Evolutionary conservation across 2,888 invertebrate species (phyloP).

Genomic region (Metallyticus violacea): DNA sequence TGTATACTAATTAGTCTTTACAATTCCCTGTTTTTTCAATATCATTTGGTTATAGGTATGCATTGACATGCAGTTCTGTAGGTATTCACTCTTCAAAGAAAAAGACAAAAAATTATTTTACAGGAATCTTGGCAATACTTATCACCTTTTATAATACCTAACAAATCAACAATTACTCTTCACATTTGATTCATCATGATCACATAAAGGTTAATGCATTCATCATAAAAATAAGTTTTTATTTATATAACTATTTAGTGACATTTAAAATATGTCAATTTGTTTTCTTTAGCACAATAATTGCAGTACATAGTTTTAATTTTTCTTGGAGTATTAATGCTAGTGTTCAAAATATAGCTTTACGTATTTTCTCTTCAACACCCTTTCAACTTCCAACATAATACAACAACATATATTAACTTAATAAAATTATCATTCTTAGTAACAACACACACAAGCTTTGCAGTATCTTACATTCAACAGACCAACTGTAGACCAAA

Average conservation of each 20-base stretch:
- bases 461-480: neutral
- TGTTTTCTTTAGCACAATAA: neutral
- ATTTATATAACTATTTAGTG: constrained; percentile 3
- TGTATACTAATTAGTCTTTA: neutral
- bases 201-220: neutral
- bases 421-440: neutral
- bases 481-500: neutral
- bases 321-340: neutral
- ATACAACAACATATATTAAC: neutral
- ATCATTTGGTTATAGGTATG: neutral
- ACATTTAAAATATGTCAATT: constrained; percentile 8
- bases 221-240: constrained; percentile 16
- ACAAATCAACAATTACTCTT: neutral
- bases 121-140: neutral
- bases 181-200: neutral
- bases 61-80: neutral
- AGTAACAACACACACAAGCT: neutral
- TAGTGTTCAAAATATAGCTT: constrained; percentile 5
- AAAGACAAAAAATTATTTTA: neutral
- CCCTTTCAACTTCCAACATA: neutral
- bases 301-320: neutral
- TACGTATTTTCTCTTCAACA: neutral
- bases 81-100: neutral
- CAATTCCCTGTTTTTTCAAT: neutral
- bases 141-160: neutral